phyloP scores from a whole-genome alignment of 2,797 vertebrate species.

The Lagorchestes hirsutus region DNA sequence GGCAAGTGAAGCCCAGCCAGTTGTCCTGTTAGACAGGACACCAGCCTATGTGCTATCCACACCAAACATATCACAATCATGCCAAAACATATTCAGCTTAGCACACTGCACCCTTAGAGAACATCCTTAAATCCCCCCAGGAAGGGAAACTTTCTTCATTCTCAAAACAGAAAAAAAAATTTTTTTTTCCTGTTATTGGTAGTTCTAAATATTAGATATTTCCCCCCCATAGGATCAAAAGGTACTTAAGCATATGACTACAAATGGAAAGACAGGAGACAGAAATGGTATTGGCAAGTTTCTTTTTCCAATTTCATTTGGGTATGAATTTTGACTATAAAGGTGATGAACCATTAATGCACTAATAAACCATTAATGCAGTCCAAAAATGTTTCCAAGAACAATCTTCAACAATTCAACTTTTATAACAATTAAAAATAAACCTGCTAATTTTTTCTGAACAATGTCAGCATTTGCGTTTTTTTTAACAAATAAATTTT shows the following conservation, averaged over 20 bases:
- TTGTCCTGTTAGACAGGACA: neutral
- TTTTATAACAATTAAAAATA: neutral
- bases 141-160: neutral
- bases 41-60: neutral
- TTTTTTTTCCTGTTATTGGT: neutral
- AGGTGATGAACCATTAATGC: neutral
- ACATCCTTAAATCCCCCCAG: neutral
- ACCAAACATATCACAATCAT: neutral
- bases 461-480: no score
- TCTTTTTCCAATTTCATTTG: neutral
- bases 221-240: neutral
- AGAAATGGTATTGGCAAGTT: neutral
- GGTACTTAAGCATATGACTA: no score
- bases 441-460: neutral
- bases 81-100: neutral
- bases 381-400: neutral
- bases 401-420: neutral
- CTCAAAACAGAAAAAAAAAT: neutral
- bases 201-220: neutral
- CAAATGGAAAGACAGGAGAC: neutral
- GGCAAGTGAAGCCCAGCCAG: neutral
- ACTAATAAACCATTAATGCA: neutral
- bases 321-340: neutral
- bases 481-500: no score
- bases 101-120: fast-evolving